Evolutionary conservation across 2,888 invertebrate genomes (phyloP).

Genomic region (Amblyteles armatorius): DNA sequence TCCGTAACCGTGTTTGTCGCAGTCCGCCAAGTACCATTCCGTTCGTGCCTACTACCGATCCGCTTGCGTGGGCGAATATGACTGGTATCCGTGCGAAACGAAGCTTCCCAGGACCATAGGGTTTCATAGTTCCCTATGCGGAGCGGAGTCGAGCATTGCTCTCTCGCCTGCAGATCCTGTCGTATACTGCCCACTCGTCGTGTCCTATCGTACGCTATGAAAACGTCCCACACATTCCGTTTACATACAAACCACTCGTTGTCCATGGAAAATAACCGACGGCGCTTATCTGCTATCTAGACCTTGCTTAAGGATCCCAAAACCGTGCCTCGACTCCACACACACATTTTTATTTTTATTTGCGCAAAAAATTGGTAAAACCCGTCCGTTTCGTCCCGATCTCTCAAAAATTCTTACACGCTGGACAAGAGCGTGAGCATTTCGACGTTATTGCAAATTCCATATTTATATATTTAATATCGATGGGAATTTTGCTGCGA

Average conservation of each 20-base stretch:
- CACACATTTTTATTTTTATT: not conserved
- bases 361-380: too few relatives aligned
- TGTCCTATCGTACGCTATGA: constrained; percentile 38
- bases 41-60: not conserved
- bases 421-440: not conserved
- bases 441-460: not conserved
- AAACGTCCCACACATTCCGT: constrained; percentile 53
- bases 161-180: constrained; percentile 10
- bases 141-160: constrained; percentile 35
- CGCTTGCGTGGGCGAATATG: constrained; percentile 56
- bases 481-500: not conserved
- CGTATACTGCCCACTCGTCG: constrained; percentile 51
- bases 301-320: not conserved
- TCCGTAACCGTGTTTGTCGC: not conserved
- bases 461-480: not conserved
- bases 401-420: not conserved
- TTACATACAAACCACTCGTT: constrained; percentile 6
- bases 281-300: not conserved
- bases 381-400: too few relatives aligned
- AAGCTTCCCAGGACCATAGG: constrained; percentile 44
- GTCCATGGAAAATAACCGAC: not conserved
- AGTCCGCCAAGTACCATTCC: constrained; percentile 1
- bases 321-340: not conserved
- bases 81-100: constrained; percentile 46
- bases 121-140: not conserved